Percentiles rank a stretch among this genome's conserved stretches.
These are phyloP conservation scores for Megaleporinus macrocephalus DNA, from an alignment of 2,113 vertebrate species.

Conservation along the genomic window DNA sequence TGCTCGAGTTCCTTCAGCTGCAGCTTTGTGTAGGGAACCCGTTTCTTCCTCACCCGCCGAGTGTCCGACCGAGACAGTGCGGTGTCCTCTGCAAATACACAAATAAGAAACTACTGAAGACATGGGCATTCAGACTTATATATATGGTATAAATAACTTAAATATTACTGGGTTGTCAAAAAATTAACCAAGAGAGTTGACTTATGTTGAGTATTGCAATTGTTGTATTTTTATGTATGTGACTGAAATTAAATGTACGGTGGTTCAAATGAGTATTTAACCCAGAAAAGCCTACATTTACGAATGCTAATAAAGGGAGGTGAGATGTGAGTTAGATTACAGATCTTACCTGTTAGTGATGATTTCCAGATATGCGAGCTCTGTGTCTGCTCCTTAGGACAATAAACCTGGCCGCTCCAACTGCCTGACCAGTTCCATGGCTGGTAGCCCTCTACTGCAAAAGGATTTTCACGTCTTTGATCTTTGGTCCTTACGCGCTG, in stretches of 20 bases:
- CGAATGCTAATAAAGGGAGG: slow-evolving; percentile 6
- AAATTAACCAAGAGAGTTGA: too few relatives aligned
- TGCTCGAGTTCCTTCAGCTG: slow-evolving; percentile 79
- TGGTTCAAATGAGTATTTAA: too few relatives aligned
- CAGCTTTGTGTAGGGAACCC: slow-evolving; percentile 61
- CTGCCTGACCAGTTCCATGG: slow-evolving; percentile 87
- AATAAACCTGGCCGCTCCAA: slow-evolving; percentile 87
- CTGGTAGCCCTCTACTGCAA: slow-evolving; percentile 85
- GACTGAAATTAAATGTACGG: too few relatives aligned
- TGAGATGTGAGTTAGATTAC: slow-evolving; percentile 5
- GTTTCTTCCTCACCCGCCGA: slow-evolving; percentile 62
- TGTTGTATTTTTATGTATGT: too few relatives aligned
- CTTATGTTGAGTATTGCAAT: too few relatives aligned
- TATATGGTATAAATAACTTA: too few relatives aligned
- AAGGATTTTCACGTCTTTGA: slow-evolving; percentile 81
- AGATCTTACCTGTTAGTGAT: slow-evolving; percentile 82
- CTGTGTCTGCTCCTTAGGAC: slow-evolving; percentile 85
- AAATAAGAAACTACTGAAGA: background rate
- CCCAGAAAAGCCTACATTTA: background rate
- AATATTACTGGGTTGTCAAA: too few relatives aligned
- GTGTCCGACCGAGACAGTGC: slow-evolving; percentile 49
- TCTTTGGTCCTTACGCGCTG: slow-evolving; percentile 74
- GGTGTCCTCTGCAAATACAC: slow-evolving; percentile 52
- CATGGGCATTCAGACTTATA: background rate
- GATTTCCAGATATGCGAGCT: slow-evolving; percentile 87